Conservation (phyloP, 2,797 vertebrate genomes). For the Sebastes hubbsi region DNA sequence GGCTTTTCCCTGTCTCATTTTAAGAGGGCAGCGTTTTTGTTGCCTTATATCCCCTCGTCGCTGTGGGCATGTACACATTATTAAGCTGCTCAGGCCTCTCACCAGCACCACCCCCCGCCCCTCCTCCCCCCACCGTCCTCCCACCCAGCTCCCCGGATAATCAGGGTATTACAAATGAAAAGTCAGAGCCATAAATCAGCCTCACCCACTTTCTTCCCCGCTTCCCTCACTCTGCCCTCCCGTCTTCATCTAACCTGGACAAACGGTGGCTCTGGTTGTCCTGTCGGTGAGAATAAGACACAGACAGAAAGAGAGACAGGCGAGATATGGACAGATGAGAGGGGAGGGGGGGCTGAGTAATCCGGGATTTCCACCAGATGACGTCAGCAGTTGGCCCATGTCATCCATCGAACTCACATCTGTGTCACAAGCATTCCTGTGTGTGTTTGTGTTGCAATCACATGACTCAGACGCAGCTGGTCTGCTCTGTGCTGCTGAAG, state of each 20-base stretch:
- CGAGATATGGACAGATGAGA: constrained; percentile 29
- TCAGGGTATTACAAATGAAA: constrained; percentile 80
- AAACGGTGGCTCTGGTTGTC: constrained; percentile 9
- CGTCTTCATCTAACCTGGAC: constrained; percentile 30
- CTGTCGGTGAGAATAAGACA: constrained; percentile 4
- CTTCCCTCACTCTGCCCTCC: constrained; percentile 1
- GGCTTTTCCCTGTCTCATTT: constrained; percentile 55
- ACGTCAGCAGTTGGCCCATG: constrained; percentile 79
- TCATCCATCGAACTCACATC: constrained; percentile 76
- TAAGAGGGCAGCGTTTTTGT: constrained; percentile 63
- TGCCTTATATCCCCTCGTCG: constrained; percentile 42
- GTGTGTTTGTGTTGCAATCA: constrained; percentile 33
- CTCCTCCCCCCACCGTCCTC: constrained; percentile 31
- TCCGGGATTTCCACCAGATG: constrained; percentile 84
- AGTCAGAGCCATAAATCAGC: constrained; percentile 78
- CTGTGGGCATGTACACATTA: constrained; percentile 74
- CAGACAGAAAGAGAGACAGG: neutral
- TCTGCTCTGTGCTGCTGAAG: constrained; percentile 21
- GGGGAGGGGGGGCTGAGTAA: constrained; percentile 67
- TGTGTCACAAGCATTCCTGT: constrained; percentile 61
- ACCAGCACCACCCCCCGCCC: constrained; percentile 32
- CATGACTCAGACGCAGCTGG: constrained; percentile 78
- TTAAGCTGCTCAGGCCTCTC: constrained; percentile 71
- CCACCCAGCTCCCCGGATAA: constrained; percentile 70
- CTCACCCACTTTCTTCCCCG: constrained; percentile 3